Evolutionary conservation across 2,113 vertebrate species (phyloP).

Genomic region (Clarias batrachus): DNA sequence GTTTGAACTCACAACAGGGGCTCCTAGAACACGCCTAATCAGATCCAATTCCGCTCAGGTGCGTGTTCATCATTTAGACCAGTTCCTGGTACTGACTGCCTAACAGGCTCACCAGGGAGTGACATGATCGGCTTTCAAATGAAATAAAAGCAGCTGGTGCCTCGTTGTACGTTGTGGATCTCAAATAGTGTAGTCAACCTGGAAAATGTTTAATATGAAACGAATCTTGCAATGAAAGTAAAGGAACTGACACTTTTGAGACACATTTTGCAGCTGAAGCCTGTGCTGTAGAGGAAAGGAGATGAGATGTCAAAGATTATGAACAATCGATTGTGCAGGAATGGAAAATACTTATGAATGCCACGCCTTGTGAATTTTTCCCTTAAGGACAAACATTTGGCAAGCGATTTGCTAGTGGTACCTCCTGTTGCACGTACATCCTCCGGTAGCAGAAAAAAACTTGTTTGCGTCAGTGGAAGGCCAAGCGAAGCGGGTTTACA

Average conservation of each 20-base stretch:
- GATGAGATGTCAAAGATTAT: not conserved
- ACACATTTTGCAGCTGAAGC: not conserved
- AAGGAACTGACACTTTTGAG: not conserved
- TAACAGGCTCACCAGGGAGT: not conserved
- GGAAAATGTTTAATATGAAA: not conserved
- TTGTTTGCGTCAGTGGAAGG: no score
- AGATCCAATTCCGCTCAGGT: not conserved
- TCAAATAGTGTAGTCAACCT: no score
- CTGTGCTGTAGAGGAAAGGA: not conserved
- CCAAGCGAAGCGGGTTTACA: no score
- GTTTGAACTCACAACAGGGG: not conserved
- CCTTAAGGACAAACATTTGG: no score
- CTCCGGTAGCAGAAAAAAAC: no score
- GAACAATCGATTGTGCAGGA: not conserved
- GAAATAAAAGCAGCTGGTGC: not conserved
- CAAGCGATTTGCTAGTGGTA: no score
- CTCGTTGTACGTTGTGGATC: not conserved
- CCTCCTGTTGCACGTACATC: no score
- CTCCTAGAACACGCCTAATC: not conserved
- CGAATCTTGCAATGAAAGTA: no score
- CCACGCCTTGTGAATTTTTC: no score
- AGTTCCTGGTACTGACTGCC: not conserved
- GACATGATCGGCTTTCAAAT: slow-evolving; percentile 8
- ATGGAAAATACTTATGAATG: no score
- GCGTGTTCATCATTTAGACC: not conserved